phyloP scores from a whole-genome alignment of 2,113 vertebrate genomes.

The Mirza zaza region DNA sequence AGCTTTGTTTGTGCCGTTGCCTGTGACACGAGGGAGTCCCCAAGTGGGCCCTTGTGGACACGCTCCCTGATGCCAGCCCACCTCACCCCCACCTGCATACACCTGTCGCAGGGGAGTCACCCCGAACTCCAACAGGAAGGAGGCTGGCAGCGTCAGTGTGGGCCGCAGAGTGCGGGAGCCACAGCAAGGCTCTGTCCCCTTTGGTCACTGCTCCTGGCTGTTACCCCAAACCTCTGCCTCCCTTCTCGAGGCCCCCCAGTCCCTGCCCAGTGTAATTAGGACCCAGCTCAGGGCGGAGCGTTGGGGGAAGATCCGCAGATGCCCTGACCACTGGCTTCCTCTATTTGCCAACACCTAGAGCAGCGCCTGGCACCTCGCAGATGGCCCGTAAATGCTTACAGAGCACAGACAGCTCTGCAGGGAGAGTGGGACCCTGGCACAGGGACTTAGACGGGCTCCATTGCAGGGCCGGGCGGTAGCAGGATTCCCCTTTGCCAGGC shows the following conservation, averaged over 20 bases:
- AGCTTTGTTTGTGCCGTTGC: accelerated
- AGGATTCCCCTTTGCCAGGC: neutral
- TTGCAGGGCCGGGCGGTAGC: accelerated
- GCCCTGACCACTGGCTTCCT: no score
- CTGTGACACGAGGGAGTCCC: neutral
- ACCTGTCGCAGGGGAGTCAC: neutral
- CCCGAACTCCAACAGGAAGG: neutral
- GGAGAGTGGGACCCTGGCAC: neutral
- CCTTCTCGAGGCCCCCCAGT: neutral
- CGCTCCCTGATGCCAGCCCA: accelerated
- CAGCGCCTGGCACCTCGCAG: neutral
- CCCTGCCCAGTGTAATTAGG: neutral
- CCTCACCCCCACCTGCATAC: neutral
- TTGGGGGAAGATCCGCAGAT: no score
- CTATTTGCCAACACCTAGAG: no score
- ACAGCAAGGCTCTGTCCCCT: neutral
- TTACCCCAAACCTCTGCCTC: neutral
- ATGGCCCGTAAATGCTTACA: neutral
- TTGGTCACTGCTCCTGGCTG: neutral
- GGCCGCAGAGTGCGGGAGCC: neutral
- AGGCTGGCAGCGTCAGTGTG: neutral
- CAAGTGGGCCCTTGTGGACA: accelerated
- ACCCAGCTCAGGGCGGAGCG: neutral
- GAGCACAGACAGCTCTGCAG: neutral
- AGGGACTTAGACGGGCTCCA: neutral